Conservation (phyloP, 2,888 invertebrate genomes). For the Pegoplata infirma region DNA sequence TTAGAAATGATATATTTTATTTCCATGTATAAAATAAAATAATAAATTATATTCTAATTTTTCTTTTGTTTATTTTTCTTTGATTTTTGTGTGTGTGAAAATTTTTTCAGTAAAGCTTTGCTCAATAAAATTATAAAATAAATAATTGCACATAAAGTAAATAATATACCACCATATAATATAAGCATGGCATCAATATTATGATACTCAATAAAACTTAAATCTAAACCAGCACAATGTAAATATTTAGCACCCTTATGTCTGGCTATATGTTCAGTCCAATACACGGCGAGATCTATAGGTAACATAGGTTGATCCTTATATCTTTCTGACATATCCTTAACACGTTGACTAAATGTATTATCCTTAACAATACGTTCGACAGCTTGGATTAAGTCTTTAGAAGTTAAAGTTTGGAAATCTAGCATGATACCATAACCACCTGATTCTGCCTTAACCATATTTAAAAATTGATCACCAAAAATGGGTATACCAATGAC, state of each 20-base stretch:
- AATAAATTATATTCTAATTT: no score
- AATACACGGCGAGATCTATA: slow-evolving; percentile 72
- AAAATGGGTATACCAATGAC: slow-evolving; percentile 80
- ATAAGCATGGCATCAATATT: slow-evolving; percentile 71
- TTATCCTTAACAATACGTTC: slow-evolving; percentile 66
- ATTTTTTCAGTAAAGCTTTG: slow-evolving; percentile 43
- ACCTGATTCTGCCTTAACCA: slow-evolving; percentile 75
- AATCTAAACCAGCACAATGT: slow-evolving; percentile 71
- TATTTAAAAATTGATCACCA: slow-evolving; percentile 79
- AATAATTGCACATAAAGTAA: slow-evolving; percentile 18
- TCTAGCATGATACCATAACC: slow-evolving; percentile 77
- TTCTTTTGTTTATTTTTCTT: slow-evolving; percentile 22
- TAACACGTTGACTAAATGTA: slow-evolving; percentile 64
- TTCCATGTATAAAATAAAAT: no score
- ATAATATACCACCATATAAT: slow-evolving; percentile 62
- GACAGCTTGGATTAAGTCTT: slow-evolving; percentile 68
- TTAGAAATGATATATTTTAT: no score
- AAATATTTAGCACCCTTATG: slow-evolving; percentile 76
- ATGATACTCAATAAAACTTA: slow-evolving; percentile 73
- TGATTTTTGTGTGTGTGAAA: background rate
- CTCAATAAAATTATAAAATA: slow-evolving; percentile 41
- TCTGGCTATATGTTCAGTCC: slow-evolving; percentile 74
- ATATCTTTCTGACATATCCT: slow-evolving; percentile 69
- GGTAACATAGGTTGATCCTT: slow-evolving; percentile 74
- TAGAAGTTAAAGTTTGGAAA: slow-evolving; percentile 72